Conservation (phyloP, 1,140 invertebrate species). For the Augochlora pura region DNA sequence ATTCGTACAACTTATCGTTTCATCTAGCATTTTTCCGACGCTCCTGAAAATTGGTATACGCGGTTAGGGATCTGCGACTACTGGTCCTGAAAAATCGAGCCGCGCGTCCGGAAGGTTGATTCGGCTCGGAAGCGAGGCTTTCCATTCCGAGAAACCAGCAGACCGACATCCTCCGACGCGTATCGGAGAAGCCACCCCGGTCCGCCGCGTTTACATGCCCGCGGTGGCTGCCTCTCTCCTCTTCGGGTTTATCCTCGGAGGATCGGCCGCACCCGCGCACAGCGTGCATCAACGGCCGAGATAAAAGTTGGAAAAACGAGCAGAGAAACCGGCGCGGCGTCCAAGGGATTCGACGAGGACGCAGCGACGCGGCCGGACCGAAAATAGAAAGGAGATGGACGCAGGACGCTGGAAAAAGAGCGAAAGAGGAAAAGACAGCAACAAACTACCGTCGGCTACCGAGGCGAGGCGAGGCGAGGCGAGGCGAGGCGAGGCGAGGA, state of each 20-base stretch:
- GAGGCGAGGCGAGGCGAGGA: too few species aligned
- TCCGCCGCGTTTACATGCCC: conserved; percentile 27
- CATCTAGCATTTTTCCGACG: too few species aligned
- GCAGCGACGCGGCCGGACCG: conserved; percentile 44
- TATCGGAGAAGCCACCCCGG: background rate
- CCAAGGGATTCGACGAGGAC: conserved; percentile 49
- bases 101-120: too few species aligned
- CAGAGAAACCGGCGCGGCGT: background rate
- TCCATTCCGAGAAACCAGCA: too few species aligned
- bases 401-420: conserved; percentile 48
- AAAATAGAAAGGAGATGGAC: conserved; percentile 32
- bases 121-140: too few species aligned
- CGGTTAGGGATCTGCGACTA: too few species aligned
- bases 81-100: too few species aligned
- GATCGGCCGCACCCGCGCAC: conserved; percentile 73
- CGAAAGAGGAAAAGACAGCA: conserved; percentile 41
- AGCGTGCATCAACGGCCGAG: conserved; percentile 55
- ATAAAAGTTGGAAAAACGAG: conserved; percentile 54
- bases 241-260: conserved; percentile 62
- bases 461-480: conserved; percentile 19
- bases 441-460: conserved; percentile 67
- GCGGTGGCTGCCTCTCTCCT: conserved; percentile 40
- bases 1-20: too few species aligned
- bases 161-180: background rate
- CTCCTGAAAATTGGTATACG: too few species aligned